phyloP scores from a whole-genome alignment of 2,888 invertebrate genomes.

The Limnephilus auricula region DNA sequence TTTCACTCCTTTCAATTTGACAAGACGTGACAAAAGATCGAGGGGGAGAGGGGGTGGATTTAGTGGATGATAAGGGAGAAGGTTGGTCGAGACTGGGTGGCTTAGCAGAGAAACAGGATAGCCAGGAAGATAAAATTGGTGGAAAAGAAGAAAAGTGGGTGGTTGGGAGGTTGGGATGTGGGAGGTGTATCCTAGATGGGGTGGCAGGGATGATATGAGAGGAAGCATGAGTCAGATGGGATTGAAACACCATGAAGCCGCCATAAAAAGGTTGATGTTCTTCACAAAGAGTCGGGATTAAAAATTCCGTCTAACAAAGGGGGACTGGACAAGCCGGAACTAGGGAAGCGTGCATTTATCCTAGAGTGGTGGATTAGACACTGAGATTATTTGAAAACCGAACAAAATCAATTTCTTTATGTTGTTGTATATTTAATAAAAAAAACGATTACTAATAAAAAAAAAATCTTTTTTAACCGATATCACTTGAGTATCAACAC shows the following conservation, averaged over 20 bases:
- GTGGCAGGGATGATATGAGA: slow-evolving; percentile 26
- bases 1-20: slow-evolving; percentile 45
- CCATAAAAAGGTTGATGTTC: slow-evolving; percentile 58
- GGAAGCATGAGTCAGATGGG: slow-evolving; percentile 51
- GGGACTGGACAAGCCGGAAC: slow-evolving; percentile 13
- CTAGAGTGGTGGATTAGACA: background rate
- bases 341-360: background rate
- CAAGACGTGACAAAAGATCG: slow-evolving; percentile 48
- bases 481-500: no score
- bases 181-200: background rate
- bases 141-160: background rate
- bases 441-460: no score
- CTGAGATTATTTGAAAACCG: no score
- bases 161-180: background rate
- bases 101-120: background rate
- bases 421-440: no score
- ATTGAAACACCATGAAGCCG: slow-evolving; percentile 61
- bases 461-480: no score
- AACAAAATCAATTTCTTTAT: no score
- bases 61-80: background rate
- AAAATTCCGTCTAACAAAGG: slow-evolving; percentile 63
- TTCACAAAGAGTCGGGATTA: slow-evolving; percentile 61
- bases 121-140: background rate
- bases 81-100: background rate
- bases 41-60: background rate